phyloP scores from a whole-genome alignment of 2,888 invertebrate genomes.

The Creontiades dilutus region DNA sequence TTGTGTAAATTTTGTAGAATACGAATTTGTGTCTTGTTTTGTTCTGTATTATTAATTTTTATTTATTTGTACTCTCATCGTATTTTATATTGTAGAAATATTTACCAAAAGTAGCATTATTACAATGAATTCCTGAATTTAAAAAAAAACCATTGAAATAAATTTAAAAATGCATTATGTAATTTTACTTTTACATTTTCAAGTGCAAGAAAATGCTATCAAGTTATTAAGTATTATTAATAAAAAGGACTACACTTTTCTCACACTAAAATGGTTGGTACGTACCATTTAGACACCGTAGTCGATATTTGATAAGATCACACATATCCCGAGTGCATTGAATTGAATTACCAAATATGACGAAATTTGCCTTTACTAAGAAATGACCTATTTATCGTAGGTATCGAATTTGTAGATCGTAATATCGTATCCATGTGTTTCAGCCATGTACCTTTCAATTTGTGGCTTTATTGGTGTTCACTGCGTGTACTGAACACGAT shows the following conservation, averaged over 20 bases:
- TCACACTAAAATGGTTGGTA: neutral
- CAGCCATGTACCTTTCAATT: neutral
- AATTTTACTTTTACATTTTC: neutral
- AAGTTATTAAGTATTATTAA: neutral
- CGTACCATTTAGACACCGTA: conserved; percentile 6
- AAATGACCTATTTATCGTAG: neutral
- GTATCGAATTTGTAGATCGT: neutral
- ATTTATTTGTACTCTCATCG: conserved; percentile 63
- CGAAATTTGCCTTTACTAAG: neutral
- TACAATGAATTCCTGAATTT: neutral
- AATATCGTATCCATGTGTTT: neutral
- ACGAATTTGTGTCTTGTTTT: conserved; percentile 14
- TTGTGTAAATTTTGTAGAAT: conserved; percentile 57
- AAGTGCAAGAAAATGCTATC: conserved; percentile 1
- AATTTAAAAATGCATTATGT: neutral
- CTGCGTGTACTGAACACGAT: neutral
- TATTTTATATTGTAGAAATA: conserved; percentile 41
- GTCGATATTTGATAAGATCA: conserved; percentile 32
- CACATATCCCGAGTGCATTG: conserved; percentile 53
- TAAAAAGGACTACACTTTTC: conserved; percentile 6
- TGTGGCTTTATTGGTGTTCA: conserved; percentile 12
- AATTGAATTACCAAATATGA: conserved; percentile 46
- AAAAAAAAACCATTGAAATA: neutral
- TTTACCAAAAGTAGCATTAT: conserved; percentile 24
- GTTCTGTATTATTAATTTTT: conserved; percentile 46